Evolutionary conservation across 2,797 vertebrate species (phyloP), one percentile per base, ranked within the genome.

Genomic region (Gila robusta): DNA sequence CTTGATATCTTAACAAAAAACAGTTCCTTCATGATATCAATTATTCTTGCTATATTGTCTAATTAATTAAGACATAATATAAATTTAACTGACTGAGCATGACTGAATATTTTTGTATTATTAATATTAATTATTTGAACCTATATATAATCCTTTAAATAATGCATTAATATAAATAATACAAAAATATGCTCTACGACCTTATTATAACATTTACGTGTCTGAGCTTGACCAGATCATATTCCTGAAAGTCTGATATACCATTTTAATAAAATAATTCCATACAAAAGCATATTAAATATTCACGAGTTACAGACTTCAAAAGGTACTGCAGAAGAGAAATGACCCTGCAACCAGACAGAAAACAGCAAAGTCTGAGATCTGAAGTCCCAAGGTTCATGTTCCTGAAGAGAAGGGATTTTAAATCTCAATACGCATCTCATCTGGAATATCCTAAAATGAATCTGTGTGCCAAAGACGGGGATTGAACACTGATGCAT

Each of bases 391-490:
- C 62, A 2, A 28, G 59, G 26, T 35, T 80, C 41, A 23, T 47
- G 28, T 69, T 69, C 47, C 79, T 54, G 28, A 69, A 69, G 44
- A n/a, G 66, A 81, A 70, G 66, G 67, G 19, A 80, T 49, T 80
- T 67, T 49, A 47, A 80, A 66, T 19, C 78, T 67, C 41, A 49
- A 49, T 80, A 12, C 5, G 41, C 19, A 14, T 66, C 59, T 84
- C 62, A 39, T 84, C 62, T 37, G 35, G 26, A 74, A 83, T 35
- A 76, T 16, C 59, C 59, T 39, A 44, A 64, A 83, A 52, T 67
- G 19, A 69, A 77, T 56, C 17, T 76, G 26, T 70, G 28, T 70
- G 59, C 47, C 59, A 86, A 77, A 67, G 49, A 77, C 23, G 16
- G 16, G 44, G 49, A 56, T 44, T 82, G 59, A 64, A 41, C 9